These are phyloP conservation scores for Zaprionus camerounensis DNA, from an alignment of 1,140 invertebrate species.

Conservation along the genomic window DNA sequence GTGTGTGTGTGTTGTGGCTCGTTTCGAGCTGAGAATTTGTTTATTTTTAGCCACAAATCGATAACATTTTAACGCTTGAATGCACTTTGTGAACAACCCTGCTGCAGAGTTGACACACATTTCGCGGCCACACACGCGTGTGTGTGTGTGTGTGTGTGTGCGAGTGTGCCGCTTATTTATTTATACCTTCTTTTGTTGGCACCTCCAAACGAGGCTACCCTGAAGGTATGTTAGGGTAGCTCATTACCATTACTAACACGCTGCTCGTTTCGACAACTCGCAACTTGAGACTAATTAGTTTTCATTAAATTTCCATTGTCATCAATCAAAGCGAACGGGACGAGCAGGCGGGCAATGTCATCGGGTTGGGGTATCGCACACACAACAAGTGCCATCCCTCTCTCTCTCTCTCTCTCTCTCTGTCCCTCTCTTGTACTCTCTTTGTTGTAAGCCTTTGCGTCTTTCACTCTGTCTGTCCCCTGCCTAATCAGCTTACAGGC, in stretches of 20 bases:
- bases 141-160: conserved; percentile 10
- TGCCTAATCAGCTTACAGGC: conserved; percentile 30
- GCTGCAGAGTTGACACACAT: conserved; percentile 34
- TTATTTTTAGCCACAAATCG: conserved; percentile 78
- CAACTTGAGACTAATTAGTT: conserved; percentile 3
- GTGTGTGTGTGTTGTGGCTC: conserved; percentile 7
- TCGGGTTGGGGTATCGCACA: no score
- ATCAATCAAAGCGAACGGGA: not conserved
- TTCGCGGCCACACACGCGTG: conserved; percentile 8
- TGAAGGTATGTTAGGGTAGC: not conserved
- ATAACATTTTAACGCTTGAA: conserved; percentile 76
- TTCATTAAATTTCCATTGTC: conserved; percentile 10
- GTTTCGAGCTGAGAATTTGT: conserved; percentile 20
- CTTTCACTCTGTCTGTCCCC: not conserved
- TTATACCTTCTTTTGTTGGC: conserved; percentile 31
- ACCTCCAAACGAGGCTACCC: conserved; percentile 8
- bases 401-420: not conserved
- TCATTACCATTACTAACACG: not conserved
- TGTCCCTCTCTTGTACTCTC: not conserved
- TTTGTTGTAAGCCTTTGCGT: not conserved
- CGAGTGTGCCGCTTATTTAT: conserved; percentile 24
- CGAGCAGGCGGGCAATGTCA: not conserved
- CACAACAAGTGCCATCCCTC: not conserved
- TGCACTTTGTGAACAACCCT: conserved; percentile 61
- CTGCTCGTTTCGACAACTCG: not conserved